Evolutionary conservation across 1,140 invertebrate genomes (phyloP), one percentile per base, ranked within the genome.

Genomic region (Drosophila mojavensis): DNA sequence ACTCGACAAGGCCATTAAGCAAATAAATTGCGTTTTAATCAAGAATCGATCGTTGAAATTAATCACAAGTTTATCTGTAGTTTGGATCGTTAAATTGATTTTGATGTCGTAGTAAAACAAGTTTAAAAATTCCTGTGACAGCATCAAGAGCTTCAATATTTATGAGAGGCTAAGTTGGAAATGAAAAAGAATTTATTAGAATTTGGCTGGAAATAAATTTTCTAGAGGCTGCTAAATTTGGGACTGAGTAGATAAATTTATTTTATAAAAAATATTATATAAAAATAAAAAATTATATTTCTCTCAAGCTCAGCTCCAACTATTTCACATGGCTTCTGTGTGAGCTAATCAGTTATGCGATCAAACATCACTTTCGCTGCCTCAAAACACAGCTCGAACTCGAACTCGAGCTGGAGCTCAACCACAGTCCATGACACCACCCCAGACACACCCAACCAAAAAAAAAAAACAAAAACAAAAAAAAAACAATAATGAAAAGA

Each of bases 351-450:
- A 11, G 10, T 39, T 39, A 33, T 39, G 36, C 36, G 10, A 39
- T 39, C 36, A 45, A 53, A 47, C 47, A 81, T 66, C 74, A 84
- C 81, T 84, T 85, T 84, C 81, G 81, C 62, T 74, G 33, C 9
- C 9, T 13, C 3, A 13, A 11, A 7, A 4, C 28, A 5, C 28
- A 28, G 4, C 28, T 28, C 28, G 28, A 28, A 28, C 28, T 5
- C 28, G 1, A 28, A 28, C 26, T 28, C n/a, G n/a, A n/a, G n/a
- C n/a, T n/a, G 26, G 10, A 26, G 41, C 43, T 15, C 43, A 28
- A 10, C n/a, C 54, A 59, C 59, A 60, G 48, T 13, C 56, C 33
- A 60, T 51, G 20, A 33, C 11, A 28, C 33, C 30, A 54, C 13
- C 50, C 56, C 30, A 26, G 69, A 45, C 54, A 75, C 48, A 56